phyloP scores from a whole-genome alignment of 1,140 invertebrate species.

The Euglossa dilemma region DNA sequence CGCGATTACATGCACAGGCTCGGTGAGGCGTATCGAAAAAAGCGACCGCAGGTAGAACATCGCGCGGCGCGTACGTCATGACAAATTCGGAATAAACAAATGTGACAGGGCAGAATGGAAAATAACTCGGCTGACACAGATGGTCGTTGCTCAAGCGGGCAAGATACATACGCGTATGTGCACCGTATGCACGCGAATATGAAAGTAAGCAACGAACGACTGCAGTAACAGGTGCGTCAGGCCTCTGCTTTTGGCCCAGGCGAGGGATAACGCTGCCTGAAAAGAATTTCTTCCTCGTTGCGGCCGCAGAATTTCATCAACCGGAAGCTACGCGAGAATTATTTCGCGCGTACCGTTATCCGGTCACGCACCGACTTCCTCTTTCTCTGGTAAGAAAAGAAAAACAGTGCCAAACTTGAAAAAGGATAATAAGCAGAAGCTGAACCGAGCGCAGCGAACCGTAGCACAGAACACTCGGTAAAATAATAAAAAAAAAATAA shows the following conservation, averaged over 20 bases:
- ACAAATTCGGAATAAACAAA: conserved; percentile 65
- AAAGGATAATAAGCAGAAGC: not conserved
- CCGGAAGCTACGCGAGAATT: conserved; percentile 25
- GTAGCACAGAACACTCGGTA: too few species aligned
- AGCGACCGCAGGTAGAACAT: not conserved
- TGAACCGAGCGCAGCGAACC: not conserved
- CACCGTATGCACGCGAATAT: conserved; percentile 39
- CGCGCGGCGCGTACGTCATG: conserved; percentile 32
- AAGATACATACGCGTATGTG: not conserved
- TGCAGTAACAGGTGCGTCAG: conserved; percentile 55
- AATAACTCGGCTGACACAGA: conserved; percentile 62
- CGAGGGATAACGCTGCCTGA: conserved; percentile 49
- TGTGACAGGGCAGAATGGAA: conserved; percentile 61
- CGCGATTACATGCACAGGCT: conserved; percentile 4
- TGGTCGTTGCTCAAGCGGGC: conserved; percentile 37
- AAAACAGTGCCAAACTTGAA: not conserved
- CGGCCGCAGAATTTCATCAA: conserved; percentile 24
- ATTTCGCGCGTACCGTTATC: conserved; percentile 23
- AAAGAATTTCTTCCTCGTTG: conserved; percentile 51
- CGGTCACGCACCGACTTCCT: conserved; percentile 12
- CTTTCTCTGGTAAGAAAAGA: too few species aligned
- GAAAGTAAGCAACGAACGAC: conserved; percentile 54
- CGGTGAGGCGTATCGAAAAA: conserved; percentile 1
- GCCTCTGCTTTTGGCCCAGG: conserved; percentile 38
- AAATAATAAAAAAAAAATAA: too few species aligned